Percentiles rank a stretch among this genome's conserved stretches.
phyloP scores from a whole-genome alignment of 2,797 vertebrate species.

The Fratercula arctica region DNA sequence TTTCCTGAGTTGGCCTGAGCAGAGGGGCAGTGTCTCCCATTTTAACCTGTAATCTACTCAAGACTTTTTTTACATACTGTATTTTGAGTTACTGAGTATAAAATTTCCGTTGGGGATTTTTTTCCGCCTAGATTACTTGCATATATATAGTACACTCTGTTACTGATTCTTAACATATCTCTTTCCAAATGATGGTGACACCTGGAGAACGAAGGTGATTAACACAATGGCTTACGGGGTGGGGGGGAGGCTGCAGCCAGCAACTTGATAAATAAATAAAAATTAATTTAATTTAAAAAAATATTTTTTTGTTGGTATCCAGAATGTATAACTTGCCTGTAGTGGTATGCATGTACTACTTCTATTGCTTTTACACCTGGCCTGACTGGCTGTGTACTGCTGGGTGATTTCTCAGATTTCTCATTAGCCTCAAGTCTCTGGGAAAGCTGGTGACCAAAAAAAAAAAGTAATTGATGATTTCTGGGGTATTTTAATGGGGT shows the following conservation, averaged over 20 bases:
- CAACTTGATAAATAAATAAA: neutral
- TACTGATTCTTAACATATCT: neutral
- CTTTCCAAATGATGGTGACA: neutral
- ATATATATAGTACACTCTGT: neutral
- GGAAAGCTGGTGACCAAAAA: neutral
- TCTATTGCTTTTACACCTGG: neutral
- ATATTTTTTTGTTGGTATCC: neutral
- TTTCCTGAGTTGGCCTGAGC: slow-evolving; percentile 25
- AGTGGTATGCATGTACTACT: neutral
- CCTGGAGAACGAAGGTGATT: neutral
- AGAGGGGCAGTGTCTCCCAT: neutral
- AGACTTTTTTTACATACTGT: neutral
- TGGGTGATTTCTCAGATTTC: neutral
- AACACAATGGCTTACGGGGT: neutral
- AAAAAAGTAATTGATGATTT: neutral
- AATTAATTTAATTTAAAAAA: neutral
- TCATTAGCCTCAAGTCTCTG: neutral
- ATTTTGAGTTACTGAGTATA: neutral
- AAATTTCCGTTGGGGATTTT: neutral
- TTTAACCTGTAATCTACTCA: neutral
- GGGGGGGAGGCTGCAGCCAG: accelerated
- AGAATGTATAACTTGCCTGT: neutral
- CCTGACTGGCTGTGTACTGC: neutral
- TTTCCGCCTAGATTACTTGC: neutral
- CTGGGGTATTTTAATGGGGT: neutral